A percentile compares a stretch with the other conserved stretches of the same genome.
phyloP scores from a whole-genome alignment of 1,140 invertebrate species.

The Lordiphosa mommai region DNA sequence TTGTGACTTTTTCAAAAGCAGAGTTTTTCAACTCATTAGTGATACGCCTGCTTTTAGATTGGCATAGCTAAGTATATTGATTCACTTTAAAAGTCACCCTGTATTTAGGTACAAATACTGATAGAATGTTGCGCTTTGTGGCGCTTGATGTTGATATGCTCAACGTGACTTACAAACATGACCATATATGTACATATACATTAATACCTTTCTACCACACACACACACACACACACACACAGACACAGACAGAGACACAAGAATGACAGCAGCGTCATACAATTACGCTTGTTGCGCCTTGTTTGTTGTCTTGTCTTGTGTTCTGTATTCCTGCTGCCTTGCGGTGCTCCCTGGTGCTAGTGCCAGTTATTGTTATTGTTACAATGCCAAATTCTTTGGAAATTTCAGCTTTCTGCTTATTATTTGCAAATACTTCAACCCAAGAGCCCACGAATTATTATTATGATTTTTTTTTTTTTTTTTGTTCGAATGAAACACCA shows the following conservation, averaged over 20 bases:
- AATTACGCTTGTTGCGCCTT: conserved; percentile 48
- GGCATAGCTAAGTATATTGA: no score
- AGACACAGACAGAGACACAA: conserved; percentile 6
- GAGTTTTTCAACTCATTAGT: no score
- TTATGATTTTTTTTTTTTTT: conserved; percentile 4
- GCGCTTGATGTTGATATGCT: conserved; percentile 60
- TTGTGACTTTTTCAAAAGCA: no score
- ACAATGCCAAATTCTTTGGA: conserved; percentile 42
- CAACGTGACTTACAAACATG: conserved; percentile 43
- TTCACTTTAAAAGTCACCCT: no score
- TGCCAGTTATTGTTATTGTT: conserved; percentile 38
- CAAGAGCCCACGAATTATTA: conserved; percentile 19
- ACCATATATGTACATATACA: conserved; percentile 10
- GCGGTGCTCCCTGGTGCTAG: conserved; percentile 6
- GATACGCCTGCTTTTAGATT: no score
- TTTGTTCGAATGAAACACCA: background rate
- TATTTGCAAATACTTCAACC: conserved; percentile 54
- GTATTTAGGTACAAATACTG: conserved; percentile 22
- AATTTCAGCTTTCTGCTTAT: conserved; percentile 41
- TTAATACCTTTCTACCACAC: background rate
- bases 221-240: conserved; percentile 31
- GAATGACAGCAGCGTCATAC: conserved; percentile 40
- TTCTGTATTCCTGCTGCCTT: conserved; percentile 25
- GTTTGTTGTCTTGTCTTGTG: conserved; percentile 22
- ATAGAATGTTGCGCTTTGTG: conserved; percentile 41